Evolutionary conservation across 1,140 invertebrate genomes (phyloP), one percentile per base, ranked within the genome.

Genomic region (Heliconius hermathena): DNA sequence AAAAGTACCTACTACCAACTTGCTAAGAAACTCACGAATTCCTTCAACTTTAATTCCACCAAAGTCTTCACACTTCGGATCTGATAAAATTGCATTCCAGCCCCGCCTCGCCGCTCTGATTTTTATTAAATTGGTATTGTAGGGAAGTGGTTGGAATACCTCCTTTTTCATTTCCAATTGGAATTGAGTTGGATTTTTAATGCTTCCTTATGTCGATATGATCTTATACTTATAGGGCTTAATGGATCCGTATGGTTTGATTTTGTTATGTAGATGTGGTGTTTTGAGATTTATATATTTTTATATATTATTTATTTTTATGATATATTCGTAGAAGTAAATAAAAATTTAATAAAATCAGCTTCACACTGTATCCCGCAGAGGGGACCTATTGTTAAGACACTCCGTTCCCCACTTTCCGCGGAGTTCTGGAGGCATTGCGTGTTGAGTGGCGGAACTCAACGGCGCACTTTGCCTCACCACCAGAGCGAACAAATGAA

Each of bases 31-130:
- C 83, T 85, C 83, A 78, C 29, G 71, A 71, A 85, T 85, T 88
- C 83, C 86, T 82, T 80, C 82, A 86, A 84, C 79, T 88, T 88
- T 88, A 89, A 88, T 88, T 86, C 9, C 71, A 85, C 80, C 81
- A 54, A 80, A 84, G 82, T 76, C 73, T 84, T 82, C 80, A 81
- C 80, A 81, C 71, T 78, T 29, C 52, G 77, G 76, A 82, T 85
- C 82, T 78, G 84, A 87, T 82, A 83, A 85, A 89, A 87, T 88
- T 87, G 83, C 85, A 89, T 89, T 89, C 83, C 84, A 20, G 46
- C 74, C 77, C 49, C 70, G 75, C 54, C 26, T 71, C 76, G 49
- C 73, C 46, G 46, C 29, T 71, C 82, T 81, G 77, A 81, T 85
- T 84, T 79, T 78, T 81, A 76, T 82, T 74, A 79, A 85, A 85